Evolutionary conservation across 2,797 vertebrate species (phyloP).

Genomic region (Pantherophis alleghaniensis): DNA sequence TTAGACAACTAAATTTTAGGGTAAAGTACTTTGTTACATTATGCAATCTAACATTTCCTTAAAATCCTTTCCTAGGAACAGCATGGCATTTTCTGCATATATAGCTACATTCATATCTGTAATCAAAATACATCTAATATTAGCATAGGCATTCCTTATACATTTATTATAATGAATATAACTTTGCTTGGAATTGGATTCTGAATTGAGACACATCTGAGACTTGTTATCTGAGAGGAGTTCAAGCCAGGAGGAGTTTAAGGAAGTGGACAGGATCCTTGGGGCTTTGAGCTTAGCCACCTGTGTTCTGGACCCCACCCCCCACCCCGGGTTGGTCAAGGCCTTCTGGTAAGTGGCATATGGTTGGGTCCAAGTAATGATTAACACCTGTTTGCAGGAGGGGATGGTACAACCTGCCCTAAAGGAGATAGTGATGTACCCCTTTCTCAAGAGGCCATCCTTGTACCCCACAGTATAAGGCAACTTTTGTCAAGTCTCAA

Average conservation of each 20-base stretch:
- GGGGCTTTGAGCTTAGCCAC: not conserved
- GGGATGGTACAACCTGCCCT: not conserved
- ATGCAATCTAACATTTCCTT: not conserved
- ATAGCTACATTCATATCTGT: not conserved
- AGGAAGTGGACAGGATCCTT: not conserved
- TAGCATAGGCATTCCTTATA: not conserved
- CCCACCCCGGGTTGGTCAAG: not conserved
- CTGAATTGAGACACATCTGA: not conserved
- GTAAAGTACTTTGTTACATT: not conserved
- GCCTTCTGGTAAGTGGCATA: not conserved
- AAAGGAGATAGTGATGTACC: not conserved
- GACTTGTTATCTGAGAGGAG: not conserved
- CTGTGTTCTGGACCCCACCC: not conserved
- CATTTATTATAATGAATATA: not conserved
- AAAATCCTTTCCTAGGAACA: not conserved
- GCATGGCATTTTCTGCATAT: not conserved
- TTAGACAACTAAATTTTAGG: not conserved
- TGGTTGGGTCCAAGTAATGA: not conserved
- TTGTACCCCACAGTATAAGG: not conserved
- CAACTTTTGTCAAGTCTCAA: not conserved
- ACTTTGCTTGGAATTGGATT: not conserved
- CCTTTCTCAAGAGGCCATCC: not conserved
- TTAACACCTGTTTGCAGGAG: not conserved
- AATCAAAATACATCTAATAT: not conserved
- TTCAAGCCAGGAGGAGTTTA: not conserved